Evolutionary conservation across 2,888 invertebrate genomes (phyloP), one percentile per base, ranked within the genome.

Genomic region (Dynastes grantii): DNA sequence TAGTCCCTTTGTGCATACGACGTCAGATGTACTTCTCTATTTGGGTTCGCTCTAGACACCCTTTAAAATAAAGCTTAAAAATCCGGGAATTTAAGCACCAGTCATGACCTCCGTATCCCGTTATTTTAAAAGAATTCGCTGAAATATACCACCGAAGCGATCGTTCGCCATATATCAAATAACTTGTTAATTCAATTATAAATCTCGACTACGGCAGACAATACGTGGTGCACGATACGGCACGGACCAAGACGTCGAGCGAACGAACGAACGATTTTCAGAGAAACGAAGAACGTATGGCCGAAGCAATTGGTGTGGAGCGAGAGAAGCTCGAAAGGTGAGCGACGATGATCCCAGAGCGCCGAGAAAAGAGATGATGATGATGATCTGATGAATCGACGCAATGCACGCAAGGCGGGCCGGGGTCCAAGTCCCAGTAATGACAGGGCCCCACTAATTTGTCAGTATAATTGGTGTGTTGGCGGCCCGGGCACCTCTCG

Each of bases 401-500:
- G 80, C 78, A 70, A 70, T 68, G 78, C 80, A 80, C 80, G 80
- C 80, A 71, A 80, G 78, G 80, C 80, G 80, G 67, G 45, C 76
- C 49, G 76, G 45, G 76, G 76, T 78, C 67, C 78, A 76, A 77
- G 67, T 67, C 27, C 55, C 63, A 61, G 84, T 86, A 87, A 86
- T 86, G 85, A 86, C 86, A 86, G 87, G 86, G 85, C 86, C 78
- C 85, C 84, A 87, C 87, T 87, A 87, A 87, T 87, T 87, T 87
- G 87, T 87, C 87, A 87, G 87, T 83, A 85, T 87, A 87, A 87
- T 87, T 87, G 86, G 86, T 85, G 85, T 85, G 87, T 87, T 85
- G 86, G 86, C 86, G 86, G 85, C 83, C 73, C 82, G 80, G 82
- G 81, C 82, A 83, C 84, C 84, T 85, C 85, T 84, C 84, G 83